Conservation (phyloP, 2,888 invertebrate genomes). For the Volucella inanis region DNA sequence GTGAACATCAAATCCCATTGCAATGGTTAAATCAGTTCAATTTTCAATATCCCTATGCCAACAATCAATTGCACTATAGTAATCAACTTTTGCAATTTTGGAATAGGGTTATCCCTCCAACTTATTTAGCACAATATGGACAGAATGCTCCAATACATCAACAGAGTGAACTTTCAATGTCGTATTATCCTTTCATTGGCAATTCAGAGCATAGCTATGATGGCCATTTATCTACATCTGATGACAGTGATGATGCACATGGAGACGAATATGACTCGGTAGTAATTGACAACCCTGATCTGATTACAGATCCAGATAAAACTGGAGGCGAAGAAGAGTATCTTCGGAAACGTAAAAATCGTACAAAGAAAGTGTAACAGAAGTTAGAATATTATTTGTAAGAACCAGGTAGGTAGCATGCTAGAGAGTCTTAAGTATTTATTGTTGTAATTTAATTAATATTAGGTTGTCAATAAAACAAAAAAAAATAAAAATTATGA, state of each 20-base stretch:
- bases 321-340: background rate
- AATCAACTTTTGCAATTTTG: background rate
- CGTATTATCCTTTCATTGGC: background rate
- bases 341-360: background rate
- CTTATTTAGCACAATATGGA: background rate
- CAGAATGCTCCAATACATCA: background rate
- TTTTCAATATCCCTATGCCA: constrained; percentile 10
- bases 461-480: too few species aligned
- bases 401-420: too few species aligned
- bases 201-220: background rate
- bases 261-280: constrained; percentile 12
- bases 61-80: constrained; percentile 2
- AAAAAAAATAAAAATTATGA: too few species aligned
- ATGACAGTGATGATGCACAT: background rate
- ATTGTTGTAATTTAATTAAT: too few species aligned
- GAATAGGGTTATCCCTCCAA: background rate
- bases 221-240: background rate
- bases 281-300: constrained; percentile 33
- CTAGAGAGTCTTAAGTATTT: too few species aligned
- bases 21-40: background rate
- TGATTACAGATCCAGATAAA: background rate
- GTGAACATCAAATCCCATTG: background rate
- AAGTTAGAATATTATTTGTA: background rate
- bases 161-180: background rate
- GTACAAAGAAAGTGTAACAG: background rate